These are phyloP conservation scores for Glomeris maerens DNA, from an alignment of 1,140 invertebrate species.

Conservation along the genomic window DNA sequence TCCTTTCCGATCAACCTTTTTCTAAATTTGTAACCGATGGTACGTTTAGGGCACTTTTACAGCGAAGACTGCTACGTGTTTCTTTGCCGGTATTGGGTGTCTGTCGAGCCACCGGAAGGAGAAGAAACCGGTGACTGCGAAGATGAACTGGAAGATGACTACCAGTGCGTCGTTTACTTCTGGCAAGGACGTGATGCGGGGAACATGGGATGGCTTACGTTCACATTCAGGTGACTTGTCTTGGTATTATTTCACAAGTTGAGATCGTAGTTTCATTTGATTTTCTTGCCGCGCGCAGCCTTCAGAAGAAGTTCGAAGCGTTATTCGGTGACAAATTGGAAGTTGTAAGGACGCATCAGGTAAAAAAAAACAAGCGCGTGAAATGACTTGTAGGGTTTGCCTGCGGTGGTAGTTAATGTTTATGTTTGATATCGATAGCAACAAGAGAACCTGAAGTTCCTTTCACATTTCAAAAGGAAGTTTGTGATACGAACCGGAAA, in stretches of 20 bases:
- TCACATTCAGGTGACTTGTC: conserved; percentile 67
- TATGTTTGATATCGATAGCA: too few relatives aligned
- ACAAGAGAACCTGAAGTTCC: conserved; percentile 97
- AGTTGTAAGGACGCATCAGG: conserved; percentile 87
- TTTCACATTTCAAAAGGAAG: conserved; percentile 91
- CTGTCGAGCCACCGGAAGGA: conserved; percentile 41
- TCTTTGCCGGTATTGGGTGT: conserved; percentile 87
- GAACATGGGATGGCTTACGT: conserved; percentile 99
- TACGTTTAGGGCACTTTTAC: conserved; percentile 61
- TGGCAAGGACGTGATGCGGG: conserved; percentile 95
- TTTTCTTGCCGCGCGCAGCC: conserved; percentile 39
- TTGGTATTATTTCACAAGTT: too few relatives aligned
- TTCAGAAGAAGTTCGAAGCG: conserved; percentile 95
- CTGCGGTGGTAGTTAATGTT: too few relatives aligned
- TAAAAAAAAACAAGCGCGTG: too few relatives aligned
- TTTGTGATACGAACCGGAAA: conserved; percentile 90
- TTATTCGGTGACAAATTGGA: conserved; percentile 90
- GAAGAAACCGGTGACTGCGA: conserved; percentile 43
- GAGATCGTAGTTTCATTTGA: too few relatives aligned
- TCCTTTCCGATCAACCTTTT: neutral
- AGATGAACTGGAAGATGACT: conserved; percentile 62
- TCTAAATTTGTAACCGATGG: neutral
- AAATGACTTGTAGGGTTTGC: too few relatives aligned
- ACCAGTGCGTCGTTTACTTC: conserved; percentile 95
- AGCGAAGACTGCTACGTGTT: conserved; percentile 96